phyloP scores from a whole-genome alignment of 2,113 vertebrate species.

The Centropristis striata region DNA sequence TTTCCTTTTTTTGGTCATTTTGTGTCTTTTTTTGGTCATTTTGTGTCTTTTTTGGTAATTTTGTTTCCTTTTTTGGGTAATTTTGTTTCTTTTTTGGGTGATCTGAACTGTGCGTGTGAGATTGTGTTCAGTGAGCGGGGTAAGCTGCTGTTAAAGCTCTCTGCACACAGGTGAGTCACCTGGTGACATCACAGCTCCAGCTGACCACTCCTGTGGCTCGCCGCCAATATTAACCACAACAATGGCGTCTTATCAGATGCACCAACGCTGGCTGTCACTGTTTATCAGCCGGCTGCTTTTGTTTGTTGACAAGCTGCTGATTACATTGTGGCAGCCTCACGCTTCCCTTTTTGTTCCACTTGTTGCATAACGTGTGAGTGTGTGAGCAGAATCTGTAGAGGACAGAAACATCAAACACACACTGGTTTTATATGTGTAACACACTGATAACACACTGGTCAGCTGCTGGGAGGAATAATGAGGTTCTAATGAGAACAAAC shows the following conservation, averaged over 20 bases:
- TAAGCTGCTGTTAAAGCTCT: not conserved
- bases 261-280: not conserved
- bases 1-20: too few species aligned
- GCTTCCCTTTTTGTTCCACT: not conserved
- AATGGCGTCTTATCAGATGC: conserved; percentile 3
- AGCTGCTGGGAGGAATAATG: not conserved
- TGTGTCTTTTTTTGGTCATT: too few species aligned
- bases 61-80: too few species aligned
- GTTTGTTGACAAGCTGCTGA: not conserved
- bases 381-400: not conserved
- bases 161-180: conserved; percentile 6
- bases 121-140: too few species aligned
- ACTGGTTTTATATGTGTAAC: not conserved
- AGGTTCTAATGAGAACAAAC: not conserved
- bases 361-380: not conserved
- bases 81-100: too few species aligned
- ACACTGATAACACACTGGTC: not conserved
- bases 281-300: not conserved
- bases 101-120: too few species aligned
- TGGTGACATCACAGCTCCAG: not conserved
- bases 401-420: not conserved
- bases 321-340: not conserved
- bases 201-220: not conserved
- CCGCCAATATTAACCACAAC: not conserved
- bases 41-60: too few species aligned